Base-by-base conservation (phyloP, 2,888 invertebrate species). In the Drosophila multiciliata region DNA sequence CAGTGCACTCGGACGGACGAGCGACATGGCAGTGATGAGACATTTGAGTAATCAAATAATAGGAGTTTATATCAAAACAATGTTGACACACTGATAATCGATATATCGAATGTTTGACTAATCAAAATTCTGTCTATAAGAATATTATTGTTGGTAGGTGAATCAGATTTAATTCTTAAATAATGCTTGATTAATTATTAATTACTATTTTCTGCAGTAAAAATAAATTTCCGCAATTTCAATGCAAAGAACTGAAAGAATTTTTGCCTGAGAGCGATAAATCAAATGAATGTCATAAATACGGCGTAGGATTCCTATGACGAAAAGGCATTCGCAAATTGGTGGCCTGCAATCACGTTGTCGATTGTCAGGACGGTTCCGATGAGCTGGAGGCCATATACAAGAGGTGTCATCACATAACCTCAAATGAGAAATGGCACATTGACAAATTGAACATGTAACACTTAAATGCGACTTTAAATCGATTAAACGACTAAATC, bases 211-310 rank as follows among this genome's bases (percentile, higher is more conserved):
- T 38, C 20, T 38, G 12, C 40, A 73, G 73, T 4, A 0, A 12
- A 1, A 2, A 32, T 6, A 0, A 0, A 0, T 54, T 35, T 17
- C 5, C 17, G 15, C 17, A 65, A 23, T 77, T 55, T 45, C 20
- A 66, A 53, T 77, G 79, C 26, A 4, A 23, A 17, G 0, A 33
- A 4, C 53, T 55, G 0, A 61, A 57, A 9, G 53, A 69, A 36
- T 77, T 70, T 29, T 35, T 75, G 1, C 5, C 26, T 29, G 35
- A 29, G 26, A 2, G 1, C 0, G 91, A 92, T 73, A 71, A 66
- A 3, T 89, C 91, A 0, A 91, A 91, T 67, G 91, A 91, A 73
- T 77, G 65, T 0, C 55, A 73, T 0, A 75, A 83, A n/a, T 49
- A 81, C 12, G 92, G 92, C 54, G 64, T 82, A 17, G 78, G 88